Percentiles rank a stretch among this genome's conserved stretches.
phyloP scores from a whole-genome alignment of 2,113 vertebrate species.

The Paralichthys olivaceus region DNA sequence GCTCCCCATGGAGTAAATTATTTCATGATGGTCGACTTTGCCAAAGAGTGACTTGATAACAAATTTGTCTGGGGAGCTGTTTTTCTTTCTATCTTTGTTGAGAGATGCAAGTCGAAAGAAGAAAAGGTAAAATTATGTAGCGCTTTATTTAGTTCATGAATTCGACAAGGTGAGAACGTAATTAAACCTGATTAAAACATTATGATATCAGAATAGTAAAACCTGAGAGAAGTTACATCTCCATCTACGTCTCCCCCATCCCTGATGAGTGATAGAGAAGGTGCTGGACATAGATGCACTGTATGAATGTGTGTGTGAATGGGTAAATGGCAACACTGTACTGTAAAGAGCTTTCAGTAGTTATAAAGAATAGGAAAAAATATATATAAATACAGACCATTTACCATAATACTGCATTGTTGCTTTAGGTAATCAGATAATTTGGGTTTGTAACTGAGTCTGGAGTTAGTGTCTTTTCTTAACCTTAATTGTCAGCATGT shows the following conservation, averaged over 20 bases:
- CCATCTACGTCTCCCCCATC: no score
- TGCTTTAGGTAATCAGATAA: background rate
- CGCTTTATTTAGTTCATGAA: background rate
- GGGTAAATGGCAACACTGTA: no score
- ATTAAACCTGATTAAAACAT: background rate
- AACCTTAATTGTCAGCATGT: background rate
- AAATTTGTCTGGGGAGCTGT: background rate
- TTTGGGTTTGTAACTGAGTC: background rate
- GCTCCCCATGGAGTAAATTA: conserved; percentile 11
- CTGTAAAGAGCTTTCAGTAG: no score
- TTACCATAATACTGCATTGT: no score
- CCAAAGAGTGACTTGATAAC: conserved; percentile 19
- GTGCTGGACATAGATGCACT: no score
- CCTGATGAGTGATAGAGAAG: no score
- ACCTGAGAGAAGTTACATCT: background rate
- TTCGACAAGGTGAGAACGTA: background rate
- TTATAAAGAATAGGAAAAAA: no score
- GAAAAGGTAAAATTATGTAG: background rate
- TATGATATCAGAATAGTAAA: background rate
- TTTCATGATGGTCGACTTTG: conserved; percentile 10
- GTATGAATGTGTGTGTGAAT: no score
- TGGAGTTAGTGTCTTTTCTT: background rate
- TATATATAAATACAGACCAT: no score
- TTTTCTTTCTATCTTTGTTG: conserved; percentile 5
- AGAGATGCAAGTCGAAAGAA: background rate